Percentiles rank a stretch among this genome's conserved stretches.
phyloP scores from a whole-genome alignment of 2,888 invertebrate species.

The Philopedon plagiatum region DNA sequence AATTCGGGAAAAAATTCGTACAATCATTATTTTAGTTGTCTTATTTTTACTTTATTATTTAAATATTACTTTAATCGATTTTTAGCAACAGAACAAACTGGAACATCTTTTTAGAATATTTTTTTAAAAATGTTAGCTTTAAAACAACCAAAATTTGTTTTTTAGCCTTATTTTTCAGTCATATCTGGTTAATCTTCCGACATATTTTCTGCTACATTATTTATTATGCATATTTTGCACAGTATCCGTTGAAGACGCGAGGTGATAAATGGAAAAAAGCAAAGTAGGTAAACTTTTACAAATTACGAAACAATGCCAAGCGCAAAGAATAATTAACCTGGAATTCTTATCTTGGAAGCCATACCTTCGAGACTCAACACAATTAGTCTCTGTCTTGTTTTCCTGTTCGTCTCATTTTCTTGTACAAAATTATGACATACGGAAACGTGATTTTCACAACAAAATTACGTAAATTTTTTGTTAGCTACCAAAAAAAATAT shows the following conservation, averaged over 20 bases:
- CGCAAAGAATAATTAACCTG: slow-evolving; percentile 29
- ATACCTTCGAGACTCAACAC: slow-evolving; percentile 5
- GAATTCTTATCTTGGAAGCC: slow-evolving; percentile 12
- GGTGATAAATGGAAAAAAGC: slow-evolving; percentile 8
- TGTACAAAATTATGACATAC: slow-evolving; percentile 12
- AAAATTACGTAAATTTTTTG: background rate
- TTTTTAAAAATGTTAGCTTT: too few species aligned
- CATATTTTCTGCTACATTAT: background rate
- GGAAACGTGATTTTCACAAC: slow-evolving; percentile 5
- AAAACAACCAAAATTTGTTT: too few species aligned
- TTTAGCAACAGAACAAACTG: too few species aligned
- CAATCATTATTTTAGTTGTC: too few species aligned
- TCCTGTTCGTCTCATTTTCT: slow-evolving; percentile 4
- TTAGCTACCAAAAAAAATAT: too few species aligned
- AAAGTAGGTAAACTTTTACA: slow-evolving; percentile 11
- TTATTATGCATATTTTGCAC: background rate
- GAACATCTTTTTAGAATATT: too few species aligned
- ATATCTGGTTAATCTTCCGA: background rate
- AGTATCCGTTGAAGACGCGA: slow-evolving; percentile 5
- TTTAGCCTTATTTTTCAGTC: background rate
- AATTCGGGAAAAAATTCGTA: too few species aligned
- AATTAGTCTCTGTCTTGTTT: slow-evolving; percentile 17
- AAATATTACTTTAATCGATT: too few species aligned
- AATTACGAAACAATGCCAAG: slow-evolving; percentile 10
- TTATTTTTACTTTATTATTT: too few species aligned